Conservation (phyloP, 2,888 invertebrate species). For the Zygothrica quintamaculata region DNA sequence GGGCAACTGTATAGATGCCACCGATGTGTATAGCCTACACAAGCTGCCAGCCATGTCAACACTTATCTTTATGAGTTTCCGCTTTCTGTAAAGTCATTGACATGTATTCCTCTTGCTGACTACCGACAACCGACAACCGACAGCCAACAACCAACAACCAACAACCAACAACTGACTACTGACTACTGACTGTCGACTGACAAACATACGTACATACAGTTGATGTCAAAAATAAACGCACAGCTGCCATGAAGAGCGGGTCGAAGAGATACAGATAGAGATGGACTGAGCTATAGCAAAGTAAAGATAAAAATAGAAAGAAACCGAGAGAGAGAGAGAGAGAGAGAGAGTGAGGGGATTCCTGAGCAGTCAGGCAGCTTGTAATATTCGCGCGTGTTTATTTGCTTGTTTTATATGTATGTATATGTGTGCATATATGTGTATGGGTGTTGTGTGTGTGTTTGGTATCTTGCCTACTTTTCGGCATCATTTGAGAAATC, state of each 20-base stretch:
- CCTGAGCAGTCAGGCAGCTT: constrained; percentile 54
- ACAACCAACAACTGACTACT: constrained; percentile 24
- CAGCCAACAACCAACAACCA: constrained; percentile 10
- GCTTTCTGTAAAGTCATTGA: constrained; percentile 83
- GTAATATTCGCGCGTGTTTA: constrained; percentile 69
- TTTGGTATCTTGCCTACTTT: constrained; percentile 51
- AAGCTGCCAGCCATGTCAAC: constrained; percentile 80
- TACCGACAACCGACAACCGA: constrained; percentile 24
- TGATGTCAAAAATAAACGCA: constrained; percentile 64
- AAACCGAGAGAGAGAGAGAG: background rate
- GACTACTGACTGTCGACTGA: constrained; percentile 10
- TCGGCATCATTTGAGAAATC: constrained; percentile 57
- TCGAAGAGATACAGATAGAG: no score
- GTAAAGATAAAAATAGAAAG: background rate
- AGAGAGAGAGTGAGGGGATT: constrained; percentile 3
- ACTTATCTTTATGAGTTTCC: constrained; percentile 83
- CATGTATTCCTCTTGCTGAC: constrained; percentile 69
- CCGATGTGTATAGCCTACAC: constrained; percentile 41
- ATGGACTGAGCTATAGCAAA: constrained; percentile 3
- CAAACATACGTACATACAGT: constrained; percentile 23
- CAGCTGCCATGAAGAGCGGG: constrained; percentile 41
- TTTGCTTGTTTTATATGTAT: constrained; percentile 46
- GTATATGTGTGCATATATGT: background rate
- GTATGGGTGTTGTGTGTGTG: constrained; percentile 6
- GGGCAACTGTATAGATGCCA: background rate